Evolutionary conservation across 1,140 invertebrate genomes (phyloP).

Genomic region (Zaprionus tsacasi): DNA sequence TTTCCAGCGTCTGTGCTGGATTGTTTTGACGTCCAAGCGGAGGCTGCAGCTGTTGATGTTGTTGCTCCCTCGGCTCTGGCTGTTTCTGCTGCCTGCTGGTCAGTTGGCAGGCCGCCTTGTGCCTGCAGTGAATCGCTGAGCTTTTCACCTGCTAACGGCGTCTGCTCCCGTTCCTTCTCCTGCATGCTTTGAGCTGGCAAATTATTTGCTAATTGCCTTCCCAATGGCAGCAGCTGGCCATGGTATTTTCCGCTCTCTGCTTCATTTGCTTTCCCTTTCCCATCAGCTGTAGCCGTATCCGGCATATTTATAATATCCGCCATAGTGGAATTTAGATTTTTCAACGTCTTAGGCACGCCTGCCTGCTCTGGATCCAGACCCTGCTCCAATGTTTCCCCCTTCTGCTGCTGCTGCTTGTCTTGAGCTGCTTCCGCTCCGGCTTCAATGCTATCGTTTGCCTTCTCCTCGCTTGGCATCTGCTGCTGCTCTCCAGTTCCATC

Average conservation of each 20-base stretch:
- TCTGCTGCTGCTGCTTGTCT: constrained; percentile 18
- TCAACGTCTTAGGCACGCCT: constrained; percentile 58
- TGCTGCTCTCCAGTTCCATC: constrained; percentile 32
- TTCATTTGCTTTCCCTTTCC: not conserved
- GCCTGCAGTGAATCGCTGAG: constrained; percentile 53
- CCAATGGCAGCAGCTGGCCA: constrained; percentile 52
- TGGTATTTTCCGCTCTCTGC: not conserved
- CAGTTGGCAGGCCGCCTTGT: constrained; percentile 49
- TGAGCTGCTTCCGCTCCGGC: constrained; percentile 32
- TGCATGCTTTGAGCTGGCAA: constrained; percentile 60
- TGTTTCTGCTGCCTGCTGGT: constrained; percentile 52
- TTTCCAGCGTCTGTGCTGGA: constrained; percentile 37
- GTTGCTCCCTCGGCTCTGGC: constrained; percentile 26
- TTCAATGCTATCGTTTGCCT: not conserved
- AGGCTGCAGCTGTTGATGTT: constrained; percentile 48
- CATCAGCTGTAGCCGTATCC: constrained; percentile 47
- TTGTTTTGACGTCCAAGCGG: constrained; percentile 66
- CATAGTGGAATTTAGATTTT: constrained; percentile 72
- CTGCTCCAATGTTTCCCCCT: constrained; percentile 1
- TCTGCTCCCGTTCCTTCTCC: not conserved
- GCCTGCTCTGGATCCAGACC: constrained; percentile 14
- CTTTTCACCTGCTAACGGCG: constrained; percentile 65
- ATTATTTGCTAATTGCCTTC: constrained; percentile 76
- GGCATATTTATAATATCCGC: constrained; percentile 78
- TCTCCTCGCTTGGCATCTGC: constrained; percentile 6